These are phyloP conservation scores for Anguilla rostrata DNA, from an alignment of 2,113 vertebrate species.

Conservation along the genomic window DNA sequence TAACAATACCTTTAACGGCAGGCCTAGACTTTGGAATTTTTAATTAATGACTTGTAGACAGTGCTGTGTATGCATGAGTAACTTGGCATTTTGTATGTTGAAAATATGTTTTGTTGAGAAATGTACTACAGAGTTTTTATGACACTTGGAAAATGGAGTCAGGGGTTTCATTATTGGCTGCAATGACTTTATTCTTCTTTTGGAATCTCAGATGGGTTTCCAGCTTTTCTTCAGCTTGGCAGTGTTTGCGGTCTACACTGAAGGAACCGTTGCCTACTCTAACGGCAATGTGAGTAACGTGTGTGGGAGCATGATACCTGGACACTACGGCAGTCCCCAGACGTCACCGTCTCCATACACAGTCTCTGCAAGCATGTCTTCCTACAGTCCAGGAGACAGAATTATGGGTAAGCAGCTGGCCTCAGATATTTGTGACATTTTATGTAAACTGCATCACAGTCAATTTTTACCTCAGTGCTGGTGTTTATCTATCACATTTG, in stretches of 20 bases:
- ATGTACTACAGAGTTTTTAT: too few species aligned
- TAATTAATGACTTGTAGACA: too few species aligned
- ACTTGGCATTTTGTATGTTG: too few species aligned
- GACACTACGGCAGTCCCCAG: slow-evolving; percentile 20
- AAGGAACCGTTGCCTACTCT: slow-evolving; percentile 33
- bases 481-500: too few species aligned
- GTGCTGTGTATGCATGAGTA: too few species aligned
- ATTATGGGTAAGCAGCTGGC: slow-evolving; percentile 41
- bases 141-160: not conserved
- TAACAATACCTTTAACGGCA: too few species aligned
- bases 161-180: not conserved
- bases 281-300: slow-evolving; percentile 42
- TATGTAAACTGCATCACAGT: not conserved
- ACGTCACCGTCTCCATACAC: slow-evolving; percentile 33
- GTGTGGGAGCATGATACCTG: slow-evolving; percentile 45
- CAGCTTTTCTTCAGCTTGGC: not conserved
- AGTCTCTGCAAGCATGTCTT: slow-evolving; percentile 32
- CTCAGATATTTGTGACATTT: not conserved
- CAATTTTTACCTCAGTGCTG: too few species aligned
- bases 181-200: not conserved
- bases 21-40: too few species aligned
- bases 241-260: slow-evolving; percentile 19
- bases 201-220: slow-evolving; percentile 20
- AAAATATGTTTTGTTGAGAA: too few species aligned
- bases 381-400: slow-evolving; percentile 47